These are phyloP conservation scores for Leptodirus hochenwartii DNA, from an alignment of 2,888 invertebrate genomes.

Conservation along the genomic window DNA sequence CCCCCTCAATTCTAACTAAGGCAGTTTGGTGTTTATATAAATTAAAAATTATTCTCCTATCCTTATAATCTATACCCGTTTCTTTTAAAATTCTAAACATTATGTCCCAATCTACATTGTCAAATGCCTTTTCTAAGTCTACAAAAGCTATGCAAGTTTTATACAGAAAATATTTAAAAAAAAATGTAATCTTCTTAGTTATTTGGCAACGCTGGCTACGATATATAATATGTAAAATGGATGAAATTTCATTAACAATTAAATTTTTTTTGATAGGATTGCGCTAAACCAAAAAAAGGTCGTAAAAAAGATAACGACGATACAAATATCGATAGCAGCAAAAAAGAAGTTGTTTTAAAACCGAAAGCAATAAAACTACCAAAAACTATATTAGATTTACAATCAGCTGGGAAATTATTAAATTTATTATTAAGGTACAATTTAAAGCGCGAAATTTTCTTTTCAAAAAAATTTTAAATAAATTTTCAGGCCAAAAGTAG, in stretches of 20 bases:
- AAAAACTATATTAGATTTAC: slow-evolving; percentile 29
- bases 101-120: no score
- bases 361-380: slow-evolving; percentile 23
- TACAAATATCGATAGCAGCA: slow-evolving; percentile 18
- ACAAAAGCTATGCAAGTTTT: no score
- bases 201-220: no score
- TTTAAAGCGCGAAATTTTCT: not conserved
- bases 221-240: not conserved
- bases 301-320: slow-evolving; percentile 25
- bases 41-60: no score
- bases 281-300: slow-evolving; percentile 27
- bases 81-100: no score
- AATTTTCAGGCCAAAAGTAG: slow-evolving; percentile 1
- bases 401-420: slow-evolving; percentile 26
- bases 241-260: not conserved
- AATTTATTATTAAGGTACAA: slow-evolving; percentile 19
- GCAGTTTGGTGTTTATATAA: no score
- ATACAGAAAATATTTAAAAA: no score
- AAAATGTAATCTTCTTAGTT: no score
- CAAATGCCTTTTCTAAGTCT: no score
- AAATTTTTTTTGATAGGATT: slow-evolving; percentile 18
- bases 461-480: slow-evolving; percentile 2
- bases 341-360: slow-evolving; percentile 13
- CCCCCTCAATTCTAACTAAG: no score
- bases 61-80: no score